Conservation (phyloP, 1,140 invertebrate species). For the Orchesella cincta region DNA sequence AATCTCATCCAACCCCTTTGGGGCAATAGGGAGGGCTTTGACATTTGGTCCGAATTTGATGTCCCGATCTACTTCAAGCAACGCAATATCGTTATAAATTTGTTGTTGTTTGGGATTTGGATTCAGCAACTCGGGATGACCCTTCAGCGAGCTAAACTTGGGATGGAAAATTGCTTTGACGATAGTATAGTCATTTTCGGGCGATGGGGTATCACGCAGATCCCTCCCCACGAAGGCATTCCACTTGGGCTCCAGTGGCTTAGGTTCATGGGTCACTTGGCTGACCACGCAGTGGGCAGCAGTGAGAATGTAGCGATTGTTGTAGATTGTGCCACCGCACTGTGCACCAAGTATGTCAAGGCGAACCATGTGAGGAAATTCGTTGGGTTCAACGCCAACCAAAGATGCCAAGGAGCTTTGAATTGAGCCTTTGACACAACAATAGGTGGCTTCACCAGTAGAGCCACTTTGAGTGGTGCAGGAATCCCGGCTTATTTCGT, state of each 20-base stretch:
- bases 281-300: conserved; percentile 3
- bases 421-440: neutral
- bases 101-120: neutral
- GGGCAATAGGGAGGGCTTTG: neutral
- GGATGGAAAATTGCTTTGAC: neutral
- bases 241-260: neutral
- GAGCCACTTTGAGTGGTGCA: neutral
- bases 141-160: too few species aligned
- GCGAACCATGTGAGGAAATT: neutral
- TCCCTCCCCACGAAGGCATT: neutral
- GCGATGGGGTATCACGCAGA: neutral
- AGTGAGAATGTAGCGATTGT: neutral
- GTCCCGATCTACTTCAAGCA: neutral
- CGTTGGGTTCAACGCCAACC: neutral
- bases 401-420: neutral
- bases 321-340: conserved; percentile 3
- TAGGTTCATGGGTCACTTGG: neutral
- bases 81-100: conserved; percentile 8
- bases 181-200: neutral
- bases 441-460: neutral
- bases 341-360: neutral
- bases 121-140: neutral
- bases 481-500: neutral
- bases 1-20: neutral
- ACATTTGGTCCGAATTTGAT: neutral